Base-by-base conservation (phyloP, 1,140 invertebrate genomes). In the Dendroctonus valens region DNA sequence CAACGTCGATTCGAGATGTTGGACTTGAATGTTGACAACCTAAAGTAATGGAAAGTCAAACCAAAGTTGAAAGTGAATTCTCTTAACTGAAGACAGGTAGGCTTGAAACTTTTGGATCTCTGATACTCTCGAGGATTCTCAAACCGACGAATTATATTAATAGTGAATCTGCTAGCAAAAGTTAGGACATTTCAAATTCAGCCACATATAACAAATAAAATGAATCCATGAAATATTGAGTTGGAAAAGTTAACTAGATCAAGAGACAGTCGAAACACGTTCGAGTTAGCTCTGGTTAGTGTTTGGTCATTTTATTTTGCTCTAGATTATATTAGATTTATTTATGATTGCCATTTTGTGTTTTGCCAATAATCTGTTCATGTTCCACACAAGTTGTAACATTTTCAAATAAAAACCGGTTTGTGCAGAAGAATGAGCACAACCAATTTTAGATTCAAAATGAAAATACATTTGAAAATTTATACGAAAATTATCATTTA, bases 401-500 rank as follows among this genome's bases (percentile, higher is more conserved):
- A 26, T 2, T 26, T 26, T 1, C 26, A 26, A 26, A 26, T 26
- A 26, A 26, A 26, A 26, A 26, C 26, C 26, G 26, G 26, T 26
- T 1, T 26, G 26, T 26, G 26, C 3, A 3, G 26, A 26, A 26
- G 26, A 26, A 26, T 26, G 26, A 26, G 26, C 26, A 26, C 26
- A 26, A 26, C 26, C 26, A 58, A 65, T 55, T 48, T 26, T 14
- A 53, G 1, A 57, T 55, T 65, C 37, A 55, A 55, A 65, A 46
- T n/a, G 26, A 42, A 46, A 59, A 59, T 42, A 59, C 12, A 46
- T 40, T 15, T 55, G 5, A 40, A 60, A 58, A 67, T 67, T 61
- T 67, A 67, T 67, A 62, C 59, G 51, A 58, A 61, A 67, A 67
- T 67, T 62, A 67, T 67, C 65, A 67, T 67, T 67, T 67, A 62